Percentiles rank a stretch among this genome's conserved stretches.
phyloP scores from a whole-genome alignment of 2,797 vertebrate genomes.

The Pteronotus mesoamericanus region DNA sequence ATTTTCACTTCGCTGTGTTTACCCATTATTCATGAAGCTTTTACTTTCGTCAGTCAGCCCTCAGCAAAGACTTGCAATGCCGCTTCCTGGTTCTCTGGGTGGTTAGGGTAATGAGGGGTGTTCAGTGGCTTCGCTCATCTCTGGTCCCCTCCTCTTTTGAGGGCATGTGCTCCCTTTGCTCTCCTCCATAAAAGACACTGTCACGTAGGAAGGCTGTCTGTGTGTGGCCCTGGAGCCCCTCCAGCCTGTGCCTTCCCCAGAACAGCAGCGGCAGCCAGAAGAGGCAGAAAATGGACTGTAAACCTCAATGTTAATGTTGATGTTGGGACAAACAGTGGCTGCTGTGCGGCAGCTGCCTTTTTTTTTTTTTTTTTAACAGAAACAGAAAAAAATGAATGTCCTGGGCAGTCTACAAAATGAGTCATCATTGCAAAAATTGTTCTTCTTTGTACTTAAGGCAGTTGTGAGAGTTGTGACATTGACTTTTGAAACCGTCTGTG shows the following conservation, averaged over 20 bases:
- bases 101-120: not conserved
- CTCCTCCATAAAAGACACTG: conserved; percentile 52
- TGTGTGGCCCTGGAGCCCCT: conserved; percentile 76
- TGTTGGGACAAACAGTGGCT: not conserved
- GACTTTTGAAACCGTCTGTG: not conserved
- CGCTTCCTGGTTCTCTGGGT: not conserved
- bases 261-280: conserved; percentile 38
- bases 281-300: conserved; percentile 50
- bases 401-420: not conserved
- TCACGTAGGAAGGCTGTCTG: not conserved
- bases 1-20: not conserved
- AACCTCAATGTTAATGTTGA: conserved; percentile 15
- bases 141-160: not conserved
- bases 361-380: conserved; percentile 44
- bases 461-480: not conserved
- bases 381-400: not conserved
- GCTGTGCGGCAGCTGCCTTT: not conserved
- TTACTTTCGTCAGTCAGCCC: not conserved
- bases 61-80: not conserved
- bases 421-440: conserved; percentile 4
- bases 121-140: not conserved
- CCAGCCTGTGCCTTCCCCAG: conserved; percentile 49
- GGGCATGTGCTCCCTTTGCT: not conserved
- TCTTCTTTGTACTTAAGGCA: not conserved
- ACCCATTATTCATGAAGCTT: not conserved